These are phyloP conservation scores for Bolborhynchus lineola DNA, from an alignment of 2,113 vertebrate species.

Conservation along the genomic window DNA sequence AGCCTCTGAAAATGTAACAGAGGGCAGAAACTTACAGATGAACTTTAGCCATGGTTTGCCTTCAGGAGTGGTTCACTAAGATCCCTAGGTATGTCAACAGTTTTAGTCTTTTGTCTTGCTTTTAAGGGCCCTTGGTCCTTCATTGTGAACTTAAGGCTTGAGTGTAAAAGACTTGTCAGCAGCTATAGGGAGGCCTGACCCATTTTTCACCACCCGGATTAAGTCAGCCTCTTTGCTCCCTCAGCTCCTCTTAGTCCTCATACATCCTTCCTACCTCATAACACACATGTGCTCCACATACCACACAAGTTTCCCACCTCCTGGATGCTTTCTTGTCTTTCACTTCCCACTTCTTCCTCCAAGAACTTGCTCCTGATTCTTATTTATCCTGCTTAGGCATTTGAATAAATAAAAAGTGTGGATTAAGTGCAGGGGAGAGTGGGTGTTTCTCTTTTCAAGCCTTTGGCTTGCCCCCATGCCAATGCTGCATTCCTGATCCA, in stretches of 20 bases:
- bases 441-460: neutral
- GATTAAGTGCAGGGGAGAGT: neutral
- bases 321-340: neutral
- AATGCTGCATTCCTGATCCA: neutral
- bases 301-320: neutral
- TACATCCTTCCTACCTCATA: neutral
- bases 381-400: neutral
- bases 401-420: neutral
- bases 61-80: neutral
- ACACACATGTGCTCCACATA: rapidly evolving
- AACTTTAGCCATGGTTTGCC: neutral
- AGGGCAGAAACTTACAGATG: neutral
- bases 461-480: neutral
- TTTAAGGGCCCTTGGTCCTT: neutral
- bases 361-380: neutral
- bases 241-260: neutral
- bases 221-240: neutral
- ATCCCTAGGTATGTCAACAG: neutral
- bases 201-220: neutral
- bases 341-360: neutral
- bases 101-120: neutral
- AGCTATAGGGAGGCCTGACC: neutral
- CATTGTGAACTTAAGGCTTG: neutral
- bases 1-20: neutral
- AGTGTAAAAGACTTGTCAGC: neutral